These are phyloP conservation scores for Thaumatotibia leucotreta DNA, from an alignment of 1,140 invertebrate species.

Conservation along the genomic window DNA sequence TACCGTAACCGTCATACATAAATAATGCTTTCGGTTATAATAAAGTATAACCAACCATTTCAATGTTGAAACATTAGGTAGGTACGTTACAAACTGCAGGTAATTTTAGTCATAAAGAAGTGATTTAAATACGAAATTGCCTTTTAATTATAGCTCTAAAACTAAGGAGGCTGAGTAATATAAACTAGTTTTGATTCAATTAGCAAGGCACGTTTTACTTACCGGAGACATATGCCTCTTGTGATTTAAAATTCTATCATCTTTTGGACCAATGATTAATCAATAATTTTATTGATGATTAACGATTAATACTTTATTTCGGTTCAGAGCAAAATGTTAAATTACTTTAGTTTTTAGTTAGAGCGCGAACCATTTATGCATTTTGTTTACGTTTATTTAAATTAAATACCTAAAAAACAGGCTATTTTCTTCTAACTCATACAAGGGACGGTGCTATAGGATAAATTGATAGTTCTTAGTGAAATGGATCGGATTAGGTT, in stretches of 20 bases:
- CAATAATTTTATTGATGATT: neutral
- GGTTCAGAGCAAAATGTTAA: neutral
- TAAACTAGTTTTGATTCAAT: neutral
- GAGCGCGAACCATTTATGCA: no score
- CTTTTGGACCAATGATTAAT: neutral
- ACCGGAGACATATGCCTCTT: no score
- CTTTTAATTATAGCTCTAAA: neutral
- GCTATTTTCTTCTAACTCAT: neutral
- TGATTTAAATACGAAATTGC: neutral
- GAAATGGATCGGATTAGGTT: neutral
- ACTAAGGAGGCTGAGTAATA: constrained; percentile 6
- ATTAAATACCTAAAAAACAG: neutral
- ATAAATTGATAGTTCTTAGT: neutral
- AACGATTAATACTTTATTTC: neutral
- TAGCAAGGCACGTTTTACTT: neutral
- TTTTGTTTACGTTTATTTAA: neutral
- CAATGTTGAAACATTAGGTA: neutral
- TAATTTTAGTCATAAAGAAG: neutral
- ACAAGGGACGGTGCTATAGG: constrained; percentile 9
- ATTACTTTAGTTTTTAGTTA: no score
- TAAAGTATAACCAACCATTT: neutral
- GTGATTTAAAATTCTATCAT: no score
- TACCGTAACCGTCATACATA: no score
- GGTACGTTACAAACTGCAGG: neutral
- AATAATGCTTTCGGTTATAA: neutral